Base-by-base conservation (phyloP, 1,140 invertebrate species). In the Platyscapa corneri region DNA sequence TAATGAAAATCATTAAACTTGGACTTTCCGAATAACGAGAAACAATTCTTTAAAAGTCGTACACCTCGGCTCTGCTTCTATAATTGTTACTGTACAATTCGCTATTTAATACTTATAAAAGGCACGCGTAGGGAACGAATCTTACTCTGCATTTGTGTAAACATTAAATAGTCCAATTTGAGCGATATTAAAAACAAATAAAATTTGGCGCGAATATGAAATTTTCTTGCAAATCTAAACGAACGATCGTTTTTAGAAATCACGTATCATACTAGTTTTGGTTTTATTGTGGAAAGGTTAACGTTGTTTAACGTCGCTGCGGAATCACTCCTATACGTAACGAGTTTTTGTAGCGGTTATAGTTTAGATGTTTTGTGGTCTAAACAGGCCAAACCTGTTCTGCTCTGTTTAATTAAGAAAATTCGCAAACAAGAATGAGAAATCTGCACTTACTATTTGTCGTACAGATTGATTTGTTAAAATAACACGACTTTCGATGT, bases 371-470 rank as follows among this genome's bases (percentile, higher is more conserved):
- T 37, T 20, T 42, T 32, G 20, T 3, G 18, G 30, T 65, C 34
- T 39, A 37, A 23, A 80, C 27, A n/a, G 8, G 30, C 2, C 0
- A 27, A 79, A 79, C 77, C 39, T 8, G 34, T 34, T 65, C 64
- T 67, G 1, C 37, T 10, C 14, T 39, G 75, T 30, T 65, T 46
- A 39, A 10, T 56, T 34, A 18, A 42, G 39, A 56, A 70, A 82
- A 74, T 74, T 56, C 20, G 65, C 32, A 27, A 64, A 83, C 53
- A 20, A 10, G 49, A 75, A 60, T 42, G 14, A 30, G 23, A 20
- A 82, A 82, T 82, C 6, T 56, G 32, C 42, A n/a, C 39, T 60
- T 46, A n/a, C 37, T 46, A 42, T 75, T 75, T 20, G 70, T 70
- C 60, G 18, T 12, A 53, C 27, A 18, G 37, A 76, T 83, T 76